Conservation (phyloP, 2,888 invertebrate genomes). For the Clitarchus hookeri region DNA sequence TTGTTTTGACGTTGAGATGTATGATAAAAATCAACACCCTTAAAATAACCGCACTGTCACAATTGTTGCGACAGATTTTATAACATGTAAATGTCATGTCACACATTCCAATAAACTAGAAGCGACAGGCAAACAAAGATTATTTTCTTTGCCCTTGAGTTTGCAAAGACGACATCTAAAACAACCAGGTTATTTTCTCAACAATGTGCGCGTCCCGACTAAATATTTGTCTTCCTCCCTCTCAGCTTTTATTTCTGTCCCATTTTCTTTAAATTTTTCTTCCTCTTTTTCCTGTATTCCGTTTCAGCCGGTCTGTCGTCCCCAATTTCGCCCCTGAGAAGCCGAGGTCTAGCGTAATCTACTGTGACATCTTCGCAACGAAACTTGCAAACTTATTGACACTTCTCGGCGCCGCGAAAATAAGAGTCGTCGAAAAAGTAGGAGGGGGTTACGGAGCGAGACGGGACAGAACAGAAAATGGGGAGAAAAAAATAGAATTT, state of each 20-base stretch:
- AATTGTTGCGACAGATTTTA: no score
- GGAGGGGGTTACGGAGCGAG: not conserved
- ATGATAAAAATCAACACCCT: no score
- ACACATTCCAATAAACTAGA: no score
- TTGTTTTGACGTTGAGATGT: no score
- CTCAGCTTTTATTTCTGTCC: not conserved
- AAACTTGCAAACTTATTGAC: constrained; percentile 14
- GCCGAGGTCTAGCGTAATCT: not conserved
- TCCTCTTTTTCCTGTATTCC: not conserved
- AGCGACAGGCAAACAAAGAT: no score
- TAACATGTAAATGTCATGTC: no score
- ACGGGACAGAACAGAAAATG: not conserved
- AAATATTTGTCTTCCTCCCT: constrained; percentile 1
- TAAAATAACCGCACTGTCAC: no score
- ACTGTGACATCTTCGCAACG: not conserved
- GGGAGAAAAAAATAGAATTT: not conserved
- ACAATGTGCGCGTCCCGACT: not conserved
- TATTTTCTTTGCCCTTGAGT: not conserved
- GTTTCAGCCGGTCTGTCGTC: not conserved
- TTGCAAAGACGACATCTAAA: not conserved
- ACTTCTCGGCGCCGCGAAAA: not conserved
- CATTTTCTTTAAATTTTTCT: not conserved
- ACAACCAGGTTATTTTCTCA: not conserved
- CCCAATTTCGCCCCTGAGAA: not conserved
- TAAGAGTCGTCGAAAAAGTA: not conserved